Evolutionary conservation across 2,888 invertebrate genomes (phyloP), one percentile per base, ranked within the genome.

Genomic region (Aplocera efformata): DNA sequence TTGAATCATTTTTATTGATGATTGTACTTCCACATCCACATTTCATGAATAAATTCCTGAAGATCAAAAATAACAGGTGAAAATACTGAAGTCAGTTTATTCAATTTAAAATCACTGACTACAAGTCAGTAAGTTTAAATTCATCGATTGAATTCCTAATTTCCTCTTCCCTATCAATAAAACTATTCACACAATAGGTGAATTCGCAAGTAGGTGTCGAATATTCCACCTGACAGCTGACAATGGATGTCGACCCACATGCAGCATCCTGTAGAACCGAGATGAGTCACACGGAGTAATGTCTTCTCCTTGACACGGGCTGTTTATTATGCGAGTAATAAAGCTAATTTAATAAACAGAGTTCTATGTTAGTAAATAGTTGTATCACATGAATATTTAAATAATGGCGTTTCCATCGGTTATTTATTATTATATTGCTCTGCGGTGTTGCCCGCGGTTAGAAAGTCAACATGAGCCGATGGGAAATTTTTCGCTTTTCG

Each of bases 141-240:
- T 6, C 4, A 5, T 22, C 6, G 1, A 22, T 22, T 7, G 22
- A 5, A 5, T 7, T 5, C 1, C 7, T 22, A 10, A 17, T 13
- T 41, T 41, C 41, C 41, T 21, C 31, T 26, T 41, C 34, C 40
- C 10, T 31, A 22, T 8, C 13, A n/a, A 1, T 25, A 22, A 25
- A 22, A 8, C 23, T n/a, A 40, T 39, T 26, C 17, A 24, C 34
- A 29, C 34, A 41, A 37, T 30, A 46, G 36, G 28, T 31, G 32
- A 41, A 45, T 36, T 40, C 32, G 36, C 24, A 39, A 39, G 53
- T 53, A 53, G 53, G 53, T 46, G 50, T 47, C 10, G 21, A 41
- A 35, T 22, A 22, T n/a, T 1, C 22, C 17, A 32, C 23, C 31
- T 31, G 41, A 6, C 22, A 22, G 1, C n/a, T n/a, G n/a, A 34